Evolutionary conservation across 2,888 invertebrate genomes (phyloP).

Genomic region (Agonum fuliginosum): DNA sequence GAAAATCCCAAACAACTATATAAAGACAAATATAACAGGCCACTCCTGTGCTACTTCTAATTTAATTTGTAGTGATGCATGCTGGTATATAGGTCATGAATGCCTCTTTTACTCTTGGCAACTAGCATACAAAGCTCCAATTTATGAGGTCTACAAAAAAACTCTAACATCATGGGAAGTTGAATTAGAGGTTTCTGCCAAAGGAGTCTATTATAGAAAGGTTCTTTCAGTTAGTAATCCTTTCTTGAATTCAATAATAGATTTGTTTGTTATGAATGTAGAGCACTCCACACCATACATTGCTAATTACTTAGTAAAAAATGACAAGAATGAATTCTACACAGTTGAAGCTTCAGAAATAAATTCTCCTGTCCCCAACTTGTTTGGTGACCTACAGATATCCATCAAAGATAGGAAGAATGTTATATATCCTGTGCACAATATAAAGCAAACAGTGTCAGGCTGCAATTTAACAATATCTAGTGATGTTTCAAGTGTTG

Average conservation of each 20-base stretch:
- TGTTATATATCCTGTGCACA: not conserved
- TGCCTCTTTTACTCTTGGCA: not conserved
- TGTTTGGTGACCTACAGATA: not conserved
- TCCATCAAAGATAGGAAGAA: not conserved
- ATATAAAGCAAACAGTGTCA: not conserved
- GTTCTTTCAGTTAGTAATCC: not conserved
- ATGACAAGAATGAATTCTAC: not conserved
- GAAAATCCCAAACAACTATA: not conserved
- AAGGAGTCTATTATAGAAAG: not conserved
- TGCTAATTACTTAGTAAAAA: not conserved
- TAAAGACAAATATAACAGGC: not conserved
- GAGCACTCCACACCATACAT: not conserved
- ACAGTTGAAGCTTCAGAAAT: not conserved
- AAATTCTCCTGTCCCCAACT: not conserved
- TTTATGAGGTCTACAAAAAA: not conserved
- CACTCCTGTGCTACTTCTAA: not conserved
- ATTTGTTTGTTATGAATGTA: not conserved
- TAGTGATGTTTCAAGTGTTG: not conserved
- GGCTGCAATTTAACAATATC: not conserved
- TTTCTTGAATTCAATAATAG: not conserved
- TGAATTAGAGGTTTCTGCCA: not conserved
- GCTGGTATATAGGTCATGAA: not conserved
- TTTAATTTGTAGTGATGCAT: not conserved
- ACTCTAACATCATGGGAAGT: not conserved
- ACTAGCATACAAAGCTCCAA: not conserved